Evolutionary conservation across 2,113 vertebrate genomes (phyloP).

Genomic region (Scomber japonicus): DNA sequence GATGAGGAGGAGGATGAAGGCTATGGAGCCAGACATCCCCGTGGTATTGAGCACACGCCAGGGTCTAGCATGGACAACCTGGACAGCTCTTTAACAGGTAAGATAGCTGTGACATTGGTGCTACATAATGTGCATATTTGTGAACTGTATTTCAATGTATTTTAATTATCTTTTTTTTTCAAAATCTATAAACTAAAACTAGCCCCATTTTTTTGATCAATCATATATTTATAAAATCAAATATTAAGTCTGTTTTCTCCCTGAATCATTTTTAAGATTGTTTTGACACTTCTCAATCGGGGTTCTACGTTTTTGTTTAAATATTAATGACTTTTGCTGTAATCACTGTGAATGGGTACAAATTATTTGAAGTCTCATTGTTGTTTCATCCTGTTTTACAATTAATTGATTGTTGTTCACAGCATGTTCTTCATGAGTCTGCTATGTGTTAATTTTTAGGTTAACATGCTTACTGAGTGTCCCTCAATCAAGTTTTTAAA

Average conservation of each 20-base stretch:
- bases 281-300: neutral
- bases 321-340: neutral
- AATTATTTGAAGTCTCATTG: neutral
- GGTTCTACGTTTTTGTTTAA: constrained; percentile 10
- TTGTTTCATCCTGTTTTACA: constrained; percentile 37
- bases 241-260: too few relatives aligned
- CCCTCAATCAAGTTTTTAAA: constrained; percentile 87
- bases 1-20: constrained; percentile 94
- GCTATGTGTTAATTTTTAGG: constrained; percentile 46
- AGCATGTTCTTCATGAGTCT: constrained; percentile 40
- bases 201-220: too few relatives aligned
- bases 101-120: constrained; percentile 2
- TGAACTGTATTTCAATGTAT: neutral
- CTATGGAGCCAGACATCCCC: constrained; percentile 91
- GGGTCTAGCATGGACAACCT: constrained; percentile 99
- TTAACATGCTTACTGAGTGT: constrained; percentile 82
- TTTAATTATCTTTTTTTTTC: neutral
- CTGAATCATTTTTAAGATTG: too few relatives aligned
- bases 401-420: constrained; percentile 34
- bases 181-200: too few relatives aligned
- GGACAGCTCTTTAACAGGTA: constrained; percentile 98
- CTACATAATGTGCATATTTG: neutral
- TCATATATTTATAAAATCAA: too few relatives aligned
- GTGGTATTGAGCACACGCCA: constrained; percentile 94
- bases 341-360: neutral